A percentile compares a stretch with the other conserved stretches of the same genome.
These are phyloP conservation scores for Blera fallax DNA, from an alignment of 2,888 invertebrate genomes.

Conservation along the genomic window DNA sequence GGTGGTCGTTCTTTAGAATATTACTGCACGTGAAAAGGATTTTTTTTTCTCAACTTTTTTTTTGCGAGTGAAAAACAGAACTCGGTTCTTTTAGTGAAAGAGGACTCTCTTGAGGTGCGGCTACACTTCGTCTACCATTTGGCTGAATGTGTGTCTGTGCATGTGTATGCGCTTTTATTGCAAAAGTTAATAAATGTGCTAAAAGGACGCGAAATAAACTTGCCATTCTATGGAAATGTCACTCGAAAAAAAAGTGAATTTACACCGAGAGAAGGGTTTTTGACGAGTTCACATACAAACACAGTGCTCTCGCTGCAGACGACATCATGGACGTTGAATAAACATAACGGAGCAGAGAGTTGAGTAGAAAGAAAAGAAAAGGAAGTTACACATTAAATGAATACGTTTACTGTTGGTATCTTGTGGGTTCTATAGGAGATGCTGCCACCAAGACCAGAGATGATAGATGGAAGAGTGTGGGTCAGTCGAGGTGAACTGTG, in stretches of 20 bases:
- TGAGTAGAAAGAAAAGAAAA: background rate
- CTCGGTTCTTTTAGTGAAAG: constrained; percentile 33
- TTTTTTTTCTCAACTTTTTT: constrained; percentile 4
- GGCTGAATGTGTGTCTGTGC: constrained; percentile 1
- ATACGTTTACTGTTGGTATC: background rate
- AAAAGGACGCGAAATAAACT: constrained; percentile 58
- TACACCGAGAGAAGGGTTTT: background rate
- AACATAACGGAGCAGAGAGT: background rate
- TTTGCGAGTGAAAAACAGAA: constrained; percentile 44
- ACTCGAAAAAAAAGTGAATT: constrained; percentile 35
- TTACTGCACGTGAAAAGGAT: constrained; percentile 60
- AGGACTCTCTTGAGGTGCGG: constrained; percentile 70
- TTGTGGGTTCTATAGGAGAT: background rate
- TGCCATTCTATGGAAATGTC: constrained; percentile 49
- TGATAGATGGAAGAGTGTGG: too few species aligned
- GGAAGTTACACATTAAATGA: background rate
- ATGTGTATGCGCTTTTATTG: constrained; percentile 51
- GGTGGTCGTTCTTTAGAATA: constrained; percentile 60
- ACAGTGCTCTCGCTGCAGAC: background rate
- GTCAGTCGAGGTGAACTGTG: too few species aligned
- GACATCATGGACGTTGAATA: background rate
- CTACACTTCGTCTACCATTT: constrained; percentile 58
- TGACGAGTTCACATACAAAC: background rate
- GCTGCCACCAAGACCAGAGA: too few species aligned
- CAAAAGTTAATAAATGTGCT: constrained; percentile 62